Evolutionary conservation across 2,113 vertebrate genomes (phyloP).

Genomic region (Cololabis saira): DNA sequence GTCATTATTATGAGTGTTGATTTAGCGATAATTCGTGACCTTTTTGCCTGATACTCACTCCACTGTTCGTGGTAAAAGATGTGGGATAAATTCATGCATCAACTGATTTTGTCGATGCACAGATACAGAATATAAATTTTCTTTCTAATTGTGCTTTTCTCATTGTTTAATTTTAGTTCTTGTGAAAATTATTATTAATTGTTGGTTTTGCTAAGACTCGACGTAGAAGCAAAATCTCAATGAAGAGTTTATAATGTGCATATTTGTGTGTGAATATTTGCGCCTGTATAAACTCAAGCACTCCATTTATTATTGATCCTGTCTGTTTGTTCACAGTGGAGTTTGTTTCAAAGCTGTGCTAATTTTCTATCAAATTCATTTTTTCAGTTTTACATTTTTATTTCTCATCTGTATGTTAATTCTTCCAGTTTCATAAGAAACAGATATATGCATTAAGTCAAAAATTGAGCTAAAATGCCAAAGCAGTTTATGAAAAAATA

Average conservation of each 20-base stretch:
- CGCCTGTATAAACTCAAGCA: neutral
- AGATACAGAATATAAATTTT: conserved; percentile 30
- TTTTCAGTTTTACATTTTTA: conserved; percentile 6
- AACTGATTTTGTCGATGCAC: conserved; percentile 33
- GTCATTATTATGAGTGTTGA: conserved; percentile 29
- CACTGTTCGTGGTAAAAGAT: conserved; percentile 21
- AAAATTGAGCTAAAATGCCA: too few relatives aligned
- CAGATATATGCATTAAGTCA: too few relatives aligned
- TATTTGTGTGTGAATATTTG: neutral
- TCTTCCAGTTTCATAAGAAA: neutral
- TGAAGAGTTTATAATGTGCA: neutral
- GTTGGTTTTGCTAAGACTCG: neutral
- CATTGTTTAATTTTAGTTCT: neutral
- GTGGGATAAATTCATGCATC: conserved; percentile 20
- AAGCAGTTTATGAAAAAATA: too few relatives aligned
- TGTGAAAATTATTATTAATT: conserved; percentile 10
- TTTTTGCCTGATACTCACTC: conserved; percentile 28
- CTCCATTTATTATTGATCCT: neutral
- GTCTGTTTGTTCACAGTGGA: neutral
- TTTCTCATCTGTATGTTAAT: neutral
- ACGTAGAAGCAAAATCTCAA: neutral
- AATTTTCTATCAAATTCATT: neutral
- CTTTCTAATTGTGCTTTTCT: conserved; percentile 3
- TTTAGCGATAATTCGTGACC: conserved; percentile 33
- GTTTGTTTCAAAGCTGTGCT: too few relatives aligned